phyloP scores from a whole-genome alignment of 1,140 invertebrate species.

The Pemphigus obesinymphae region DNA sequence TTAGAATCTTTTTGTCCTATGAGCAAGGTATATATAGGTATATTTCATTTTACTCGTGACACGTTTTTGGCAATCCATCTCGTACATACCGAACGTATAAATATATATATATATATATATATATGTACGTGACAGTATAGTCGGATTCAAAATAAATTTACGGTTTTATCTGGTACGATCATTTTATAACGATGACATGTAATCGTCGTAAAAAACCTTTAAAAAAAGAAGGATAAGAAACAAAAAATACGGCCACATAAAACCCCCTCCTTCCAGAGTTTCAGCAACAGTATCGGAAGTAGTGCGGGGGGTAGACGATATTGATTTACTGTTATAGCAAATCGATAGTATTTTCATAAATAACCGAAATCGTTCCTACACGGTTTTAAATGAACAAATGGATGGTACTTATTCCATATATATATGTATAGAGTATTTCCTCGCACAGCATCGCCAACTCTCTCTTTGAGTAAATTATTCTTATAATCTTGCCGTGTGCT shows the following conservation, averaged over 20 bases:
- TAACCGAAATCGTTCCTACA: neutral
- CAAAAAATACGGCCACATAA: neutral
- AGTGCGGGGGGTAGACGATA: neutral
- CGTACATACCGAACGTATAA: neutral
- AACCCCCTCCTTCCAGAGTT: neutral
- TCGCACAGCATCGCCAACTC: no score
- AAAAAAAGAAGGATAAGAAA: neutral
- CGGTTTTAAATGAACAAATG: neutral
- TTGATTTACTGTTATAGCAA: neutral
- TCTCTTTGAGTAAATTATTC: no score
- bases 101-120: neutral
- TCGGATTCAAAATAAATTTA: neutral
- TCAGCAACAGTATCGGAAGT: neutral
- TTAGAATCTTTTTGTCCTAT: no score
- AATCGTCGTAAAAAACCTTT: neutral
- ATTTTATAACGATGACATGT: neutral
- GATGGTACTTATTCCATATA: no score
- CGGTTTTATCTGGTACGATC: neutral
- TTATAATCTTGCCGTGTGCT: no score
- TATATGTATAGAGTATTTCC: no score
- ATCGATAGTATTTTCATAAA: conserved; percentile 18
- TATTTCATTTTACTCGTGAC: neutral
- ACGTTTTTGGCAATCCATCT: neutral
- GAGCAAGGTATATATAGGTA: neutral
- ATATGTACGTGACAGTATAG: no score